These are phyloP conservation scores for Cavia porcellus DNA, from an alignment of 2,113 vertebrate genomes.

Conservation along the genomic window DNA sequence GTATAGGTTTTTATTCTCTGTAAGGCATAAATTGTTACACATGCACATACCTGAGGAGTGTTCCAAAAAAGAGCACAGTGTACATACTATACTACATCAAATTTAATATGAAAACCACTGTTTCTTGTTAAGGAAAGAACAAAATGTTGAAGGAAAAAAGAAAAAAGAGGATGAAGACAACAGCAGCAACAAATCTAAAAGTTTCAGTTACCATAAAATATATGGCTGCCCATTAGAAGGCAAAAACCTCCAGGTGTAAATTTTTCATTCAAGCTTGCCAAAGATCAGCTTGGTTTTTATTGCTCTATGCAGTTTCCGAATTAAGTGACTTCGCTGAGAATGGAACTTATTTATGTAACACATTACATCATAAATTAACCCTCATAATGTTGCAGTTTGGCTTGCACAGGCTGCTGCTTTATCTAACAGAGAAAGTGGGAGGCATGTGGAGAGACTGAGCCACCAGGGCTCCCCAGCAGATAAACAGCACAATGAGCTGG, in stretches of 20 bases:
- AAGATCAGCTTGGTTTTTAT: constrained; percentile 78
- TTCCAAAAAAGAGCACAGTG: background rate
- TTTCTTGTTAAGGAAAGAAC: constrained; percentile 40
- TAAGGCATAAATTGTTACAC: background rate
- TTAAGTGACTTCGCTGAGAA: constrained; percentile 68
- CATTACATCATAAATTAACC: constrained; percentile 85
- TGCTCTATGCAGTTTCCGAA: constrained; percentile 76
- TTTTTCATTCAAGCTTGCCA: constrained; percentile 63
- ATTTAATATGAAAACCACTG: background rate
- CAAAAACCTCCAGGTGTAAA: constrained; percentile 28
- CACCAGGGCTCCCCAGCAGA: constrained; percentile 83
- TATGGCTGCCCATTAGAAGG: constrained; percentile 41
- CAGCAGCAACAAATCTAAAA: background rate
- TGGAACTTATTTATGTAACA: constrained; percentile 63
- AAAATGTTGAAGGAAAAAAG: background rate
- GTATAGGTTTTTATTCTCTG: background rate
- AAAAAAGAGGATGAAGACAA: background rate
- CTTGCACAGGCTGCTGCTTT: constrained; percentile 82
- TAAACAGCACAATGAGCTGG: constrained; percentile 94
- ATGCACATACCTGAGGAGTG: background rate
- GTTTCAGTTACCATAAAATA: background rate
- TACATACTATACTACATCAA: background rate
- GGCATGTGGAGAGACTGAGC: constrained; percentile 81
- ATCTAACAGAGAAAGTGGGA: constrained; percentile 86
- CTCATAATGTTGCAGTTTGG: constrained; percentile 79